A percentile compares a stretch with the other conserved stretches of the same genome.
These are phyloP conservation scores for Drosophila sulfurigaster DNA, from an alignment of 1,140 invertebrate species.

Conservation along the genomic window DNA sequence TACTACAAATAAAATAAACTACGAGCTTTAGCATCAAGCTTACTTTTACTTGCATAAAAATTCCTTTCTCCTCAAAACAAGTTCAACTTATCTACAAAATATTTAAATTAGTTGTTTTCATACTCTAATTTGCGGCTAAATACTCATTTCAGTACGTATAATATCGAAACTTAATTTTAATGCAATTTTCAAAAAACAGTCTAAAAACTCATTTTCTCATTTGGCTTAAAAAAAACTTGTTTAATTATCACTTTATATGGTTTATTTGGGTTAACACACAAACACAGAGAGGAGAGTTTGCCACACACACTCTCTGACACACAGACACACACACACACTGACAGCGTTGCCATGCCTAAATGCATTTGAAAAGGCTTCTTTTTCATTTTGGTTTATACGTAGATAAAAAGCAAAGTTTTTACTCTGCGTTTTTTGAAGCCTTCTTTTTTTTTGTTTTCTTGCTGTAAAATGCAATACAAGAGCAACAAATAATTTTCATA, in stretches of 20 bases:
- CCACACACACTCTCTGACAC: too few relatives aligned
- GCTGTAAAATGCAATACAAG: conserved; percentile 12
- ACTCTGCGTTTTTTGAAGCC: conserved; percentile 1
- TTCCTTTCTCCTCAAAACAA: background rate
- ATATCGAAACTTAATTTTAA: conserved; percentile 1
- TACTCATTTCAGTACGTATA: background rate
- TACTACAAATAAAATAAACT: too few relatives aligned
- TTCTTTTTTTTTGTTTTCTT: conserved; percentile 12
- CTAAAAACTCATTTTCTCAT: conserved; percentile 29
- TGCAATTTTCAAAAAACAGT: conserved; percentile 19
- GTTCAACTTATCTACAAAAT: too few relatives aligned
- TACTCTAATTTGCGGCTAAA: background rate
- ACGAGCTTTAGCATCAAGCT: too few relatives aligned
- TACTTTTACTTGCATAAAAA: too few relatives aligned
- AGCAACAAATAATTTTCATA: conserved; percentile 43
- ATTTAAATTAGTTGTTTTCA: background rate
- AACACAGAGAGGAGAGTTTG: background rate
- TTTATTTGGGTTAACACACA: conserved; percentile 60
- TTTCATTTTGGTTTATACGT: conserved; percentile 56
- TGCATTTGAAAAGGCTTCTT: conserved; percentile 63
- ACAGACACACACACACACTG: conserved; percentile 12
- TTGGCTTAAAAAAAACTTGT: conserved; percentile 45
- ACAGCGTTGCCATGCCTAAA: conserved; percentile 40
- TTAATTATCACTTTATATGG: conserved; percentile 69
- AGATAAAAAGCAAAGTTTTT: conserved; percentile 29